Percentiles rank a stretch among this genome's conserved stretches.
Conservation (phyloP, 2,888 invertebrate genomes). For the Leptura quadrifasciata region DNA sequence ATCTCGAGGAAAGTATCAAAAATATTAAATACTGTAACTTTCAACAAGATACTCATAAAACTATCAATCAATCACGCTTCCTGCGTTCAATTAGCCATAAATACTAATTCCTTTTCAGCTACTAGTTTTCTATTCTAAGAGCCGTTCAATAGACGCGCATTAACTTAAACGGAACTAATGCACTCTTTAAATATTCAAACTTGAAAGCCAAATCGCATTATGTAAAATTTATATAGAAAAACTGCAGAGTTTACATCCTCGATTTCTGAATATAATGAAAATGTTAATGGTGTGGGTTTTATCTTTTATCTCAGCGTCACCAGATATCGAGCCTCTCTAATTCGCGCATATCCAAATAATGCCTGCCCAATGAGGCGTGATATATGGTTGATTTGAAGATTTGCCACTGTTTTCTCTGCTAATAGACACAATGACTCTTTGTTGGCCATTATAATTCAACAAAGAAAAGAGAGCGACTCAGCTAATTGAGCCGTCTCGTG, state of each 20-base stretch:
- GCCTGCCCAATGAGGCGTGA: slow-evolving; percentile 53
- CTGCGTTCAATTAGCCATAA: too few species aligned
- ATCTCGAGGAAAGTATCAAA: too few species aligned
- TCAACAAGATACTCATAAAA: too few species aligned
- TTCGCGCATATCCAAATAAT: slow-evolving; percentile 35
- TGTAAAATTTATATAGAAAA: slow-evolving; percentile 7
- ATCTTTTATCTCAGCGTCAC: slow-evolving; percentile 5
- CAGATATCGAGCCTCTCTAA: slow-evolving; percentile 14
- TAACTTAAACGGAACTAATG: neutral
- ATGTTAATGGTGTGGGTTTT: slow-evolving; percentile 16
- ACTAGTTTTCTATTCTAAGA: too few species aligned
- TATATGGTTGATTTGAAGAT: slow-evolving; percentile 55
- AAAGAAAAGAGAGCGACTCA: slow-evolving; percentile 52
- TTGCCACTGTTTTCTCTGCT: slow-evolving; percentile 56
- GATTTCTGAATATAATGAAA: slow-evolving; percentile 17
- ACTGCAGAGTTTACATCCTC: neutral
- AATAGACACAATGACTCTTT: slow-evolving; percentile 57
- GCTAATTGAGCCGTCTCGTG: slow-evolving; percentile 52
- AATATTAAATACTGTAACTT: too few species aligned
- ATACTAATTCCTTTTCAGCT: too few species aligned
- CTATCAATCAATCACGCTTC: too few species aligned
- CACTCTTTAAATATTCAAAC: neutral
- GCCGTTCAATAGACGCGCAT: too few species aligned
- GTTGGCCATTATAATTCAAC: slow-evolving; percentile 51
- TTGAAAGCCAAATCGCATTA: neutral